Evolutionary conservation across 2,888 invertebrate species (phyloP).

Genomic region (Sinotaia quadrata): DNA sequence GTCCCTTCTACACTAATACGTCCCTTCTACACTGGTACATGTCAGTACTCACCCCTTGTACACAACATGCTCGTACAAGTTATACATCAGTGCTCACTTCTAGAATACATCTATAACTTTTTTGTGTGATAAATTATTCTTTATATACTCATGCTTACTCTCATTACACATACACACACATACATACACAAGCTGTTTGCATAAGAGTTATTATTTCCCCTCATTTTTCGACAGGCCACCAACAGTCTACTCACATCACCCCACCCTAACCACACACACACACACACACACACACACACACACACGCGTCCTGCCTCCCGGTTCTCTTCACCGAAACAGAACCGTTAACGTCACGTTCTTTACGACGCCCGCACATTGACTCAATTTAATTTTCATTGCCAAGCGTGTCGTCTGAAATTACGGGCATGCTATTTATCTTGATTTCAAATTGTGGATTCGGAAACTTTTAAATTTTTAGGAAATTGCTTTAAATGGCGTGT

Average conservation of each 20-base stretch:
- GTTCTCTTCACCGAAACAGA: neutral
- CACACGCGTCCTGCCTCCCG: neutral
- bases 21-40: too few relatives aligned
- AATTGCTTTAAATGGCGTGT: conserved; percentile 14
- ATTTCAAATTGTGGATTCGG: conserved; percentile 12
- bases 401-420: conserved; percentile 10
- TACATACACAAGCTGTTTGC: neutral
- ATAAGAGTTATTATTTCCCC: too few relatives aligned
- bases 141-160: too few relatives aligned
- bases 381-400: conserved; percentile 27
- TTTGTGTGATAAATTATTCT: too few relatives aligned
- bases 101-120: too few relatives aligned
- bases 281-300: conserved; percentile 6
- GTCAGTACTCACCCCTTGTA: too few relatives aligned
- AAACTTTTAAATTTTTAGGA: conserved; percentile 20
- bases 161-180: conserved; percentile 8
- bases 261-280: conserved; percentile 6
- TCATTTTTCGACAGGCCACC: too few relatives aligned
- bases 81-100: too few relatives aligned
- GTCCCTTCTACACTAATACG: too few relatives aligned
- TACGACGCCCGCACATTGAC: conserved; percentile 23
- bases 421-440: conserved; percentile 6
- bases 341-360: conserved; percentile 3
- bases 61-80: too few relatives aligned
- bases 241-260: too few relatives aligned